Evolutionary conservation across 2,797 vertebrate genomes (phyloP), one percentile per base, ranked within the genome.

Genomic region (Oreochromis mossambicus): DNA sequence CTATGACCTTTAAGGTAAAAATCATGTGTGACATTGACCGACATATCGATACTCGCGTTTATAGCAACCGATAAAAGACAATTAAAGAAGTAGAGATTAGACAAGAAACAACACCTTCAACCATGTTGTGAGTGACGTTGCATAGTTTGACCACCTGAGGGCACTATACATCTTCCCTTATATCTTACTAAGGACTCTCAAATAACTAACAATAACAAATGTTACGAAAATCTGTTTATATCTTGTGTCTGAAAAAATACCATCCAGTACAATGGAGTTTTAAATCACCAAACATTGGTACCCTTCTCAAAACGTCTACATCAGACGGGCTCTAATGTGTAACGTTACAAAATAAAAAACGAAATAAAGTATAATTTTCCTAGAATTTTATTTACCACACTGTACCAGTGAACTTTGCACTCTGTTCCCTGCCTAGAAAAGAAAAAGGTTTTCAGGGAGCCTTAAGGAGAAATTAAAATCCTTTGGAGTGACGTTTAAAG

Each of bases 41-140:
- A 68, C 21, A 14, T 68, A 68, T 15, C 1, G 8, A 41, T 36
- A 38, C n/a, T 43, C 2, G 0, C 0, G 5, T 68, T 43, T 24
- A 15, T 43, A 68, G 21, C 8, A 24, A 68, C 13, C 0, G 8
- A 68, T 68, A 43, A 43, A 68, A 24, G 63, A 68, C 63, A 24
- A 14, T 43, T 68, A 24, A 68, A 13, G 19, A 26, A 68, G n/a
- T 9, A 43, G n/a, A 26, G 38, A 43, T 24, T 14, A 68, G n/a
- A 68, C 63, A 41, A 66, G 61, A 21, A 41, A 66, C 8, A 63
- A 63, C 58, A 66, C 61, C 13, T 68, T 43, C 13, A 26, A 43
- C 36, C 38, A 70, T 46, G 66, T 14, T 46, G 21, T 70, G 66
- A 70, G 38, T 46, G 38, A 26, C 9, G 21, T 70, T 46, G 8